phyloP scores from a whole-genome alignment of 2,797 vertebrate species.

The Lateolabrax maculatus region DNA sequence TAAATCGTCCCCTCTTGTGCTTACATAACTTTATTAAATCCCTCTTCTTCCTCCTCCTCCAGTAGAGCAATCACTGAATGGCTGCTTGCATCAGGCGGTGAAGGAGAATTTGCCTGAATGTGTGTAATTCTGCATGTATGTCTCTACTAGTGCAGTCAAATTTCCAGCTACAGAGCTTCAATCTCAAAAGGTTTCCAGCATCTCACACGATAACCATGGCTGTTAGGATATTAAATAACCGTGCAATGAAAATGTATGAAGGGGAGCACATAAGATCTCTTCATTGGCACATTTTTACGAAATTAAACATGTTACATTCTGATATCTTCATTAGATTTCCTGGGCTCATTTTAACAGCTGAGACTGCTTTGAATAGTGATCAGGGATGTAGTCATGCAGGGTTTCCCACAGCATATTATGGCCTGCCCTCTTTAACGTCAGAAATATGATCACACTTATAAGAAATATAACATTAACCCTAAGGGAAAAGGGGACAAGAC shows the following conservation, averaged over 20 bases:
- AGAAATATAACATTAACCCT: neutral
- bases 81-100: constrained; percentile 51
- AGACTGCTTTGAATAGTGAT: too few species aligned
- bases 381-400: neutral
- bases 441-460: neutral
- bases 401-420: neutral
- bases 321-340: neutral
- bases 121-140: neutral
- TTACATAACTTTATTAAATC: constrained; percentile 61
- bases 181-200: neutral
- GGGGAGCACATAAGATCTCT: neutral
- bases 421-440: neutral
- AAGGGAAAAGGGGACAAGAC: too few species aligned
- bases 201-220: neutral
- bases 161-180: constrained; percentile 13
- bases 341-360: too few species aligned
- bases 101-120: constrained; percentile 15
- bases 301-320: neutral
- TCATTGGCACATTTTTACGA: neutral
- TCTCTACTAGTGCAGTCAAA: constrained; percentile 1
- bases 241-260: neutral
- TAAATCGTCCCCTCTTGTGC: constrained; percentile 42
- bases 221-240: neutral
- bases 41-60: constrained; percentile 42
- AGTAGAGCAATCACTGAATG: constrained; percentile 42